Evolutionary conservation across 2,113 vertebrate species (phyloP).

Genomic region (Pteronura brasiliensis): DNA sequence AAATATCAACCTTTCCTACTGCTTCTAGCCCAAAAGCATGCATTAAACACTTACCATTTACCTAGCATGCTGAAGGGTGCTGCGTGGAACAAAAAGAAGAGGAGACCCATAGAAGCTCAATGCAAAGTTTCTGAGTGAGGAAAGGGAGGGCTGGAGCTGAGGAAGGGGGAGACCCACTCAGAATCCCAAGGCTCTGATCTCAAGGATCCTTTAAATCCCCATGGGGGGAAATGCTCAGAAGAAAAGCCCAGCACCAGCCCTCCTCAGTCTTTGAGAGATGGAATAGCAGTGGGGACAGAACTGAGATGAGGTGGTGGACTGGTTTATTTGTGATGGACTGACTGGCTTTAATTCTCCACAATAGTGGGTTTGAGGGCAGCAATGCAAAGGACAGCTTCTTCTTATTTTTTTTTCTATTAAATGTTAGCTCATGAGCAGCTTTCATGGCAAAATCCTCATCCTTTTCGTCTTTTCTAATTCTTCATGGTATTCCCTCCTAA

Average conservation of each 20-base stretch:
- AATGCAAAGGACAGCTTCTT: not conserved
- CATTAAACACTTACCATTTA: not conserved
- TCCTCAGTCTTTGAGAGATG: not conserved
- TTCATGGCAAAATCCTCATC: not conserved
- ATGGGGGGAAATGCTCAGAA: not conserved
- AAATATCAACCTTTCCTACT: not conserved
- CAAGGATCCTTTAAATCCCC: not conserved
- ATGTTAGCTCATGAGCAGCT: not conserved
- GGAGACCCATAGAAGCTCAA: not conserved
- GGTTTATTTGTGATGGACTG: not conserved
- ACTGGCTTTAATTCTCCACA: not conserved
- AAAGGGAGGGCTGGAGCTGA: not conserved
- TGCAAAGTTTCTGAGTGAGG: not conserved
- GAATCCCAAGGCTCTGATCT: not conserved
- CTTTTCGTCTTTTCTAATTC: not conserved
- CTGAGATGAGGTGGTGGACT: not conserved
- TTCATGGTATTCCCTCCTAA: not conserved
- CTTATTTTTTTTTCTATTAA: not conserved
- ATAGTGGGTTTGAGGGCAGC: not conserved
- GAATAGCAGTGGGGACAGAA: not conserved
- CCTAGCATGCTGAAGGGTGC: not conserved
- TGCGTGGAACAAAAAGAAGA: not conserved
- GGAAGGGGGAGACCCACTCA: not conserved
- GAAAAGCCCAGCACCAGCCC: not conserved
- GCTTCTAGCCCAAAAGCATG: not conserved